These are phyloP conservation scores for Erannis defoliaria DNA, from an alignment of 2,888 invertebrate species.

Conservation along the genomic window DNA sequence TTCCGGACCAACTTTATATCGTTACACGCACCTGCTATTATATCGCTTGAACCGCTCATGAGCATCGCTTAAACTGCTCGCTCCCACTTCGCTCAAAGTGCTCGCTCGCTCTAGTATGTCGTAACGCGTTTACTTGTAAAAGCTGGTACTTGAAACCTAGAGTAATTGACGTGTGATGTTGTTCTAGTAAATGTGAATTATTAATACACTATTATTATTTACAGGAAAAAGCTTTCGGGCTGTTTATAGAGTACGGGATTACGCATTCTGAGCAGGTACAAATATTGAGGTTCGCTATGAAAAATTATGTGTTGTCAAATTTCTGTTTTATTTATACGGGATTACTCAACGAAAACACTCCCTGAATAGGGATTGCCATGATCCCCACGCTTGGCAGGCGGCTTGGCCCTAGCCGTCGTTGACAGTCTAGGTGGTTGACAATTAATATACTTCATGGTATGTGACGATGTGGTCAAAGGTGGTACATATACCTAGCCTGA, in stretches of 20 bases:
- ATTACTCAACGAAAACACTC: too few species aligned
- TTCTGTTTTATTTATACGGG: too few species aligned
- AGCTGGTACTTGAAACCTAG: constrained; percentile 7
- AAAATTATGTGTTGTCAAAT: too few species aligned
- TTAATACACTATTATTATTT: neutral
- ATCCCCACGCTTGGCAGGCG: too few species aligned
- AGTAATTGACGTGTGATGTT: constrained; percentile 8
- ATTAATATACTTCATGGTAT: too few species aligned
- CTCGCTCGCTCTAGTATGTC: constrained; percentile 14
- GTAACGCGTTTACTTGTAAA: constrained; percentile 9
- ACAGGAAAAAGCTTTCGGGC: constrained; percentile 7
- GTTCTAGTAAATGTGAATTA: neutral
- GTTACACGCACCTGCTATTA: constrained; percentile 23
- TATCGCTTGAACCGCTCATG: constrained; percentile 5
- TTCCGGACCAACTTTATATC: constrained; percentile 19
- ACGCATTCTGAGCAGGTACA: neutral
- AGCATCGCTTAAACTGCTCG: constrained; percentile 15
- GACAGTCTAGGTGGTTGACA: too few species aligned
- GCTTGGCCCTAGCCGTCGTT: too few species aligned
- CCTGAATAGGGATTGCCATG: too few species aligned
- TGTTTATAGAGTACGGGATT: neutral
- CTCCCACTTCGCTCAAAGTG: constrained; percentile 21
- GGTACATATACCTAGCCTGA: too few species aligned
- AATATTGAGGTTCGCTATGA: neutral
- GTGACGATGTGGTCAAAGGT: too few species aligned